These are phyloP conservation scores for Elephas maximus DNA, from an alignment of 2,113 vertebrate genomes.

Conservation along the genomic window DNA sequence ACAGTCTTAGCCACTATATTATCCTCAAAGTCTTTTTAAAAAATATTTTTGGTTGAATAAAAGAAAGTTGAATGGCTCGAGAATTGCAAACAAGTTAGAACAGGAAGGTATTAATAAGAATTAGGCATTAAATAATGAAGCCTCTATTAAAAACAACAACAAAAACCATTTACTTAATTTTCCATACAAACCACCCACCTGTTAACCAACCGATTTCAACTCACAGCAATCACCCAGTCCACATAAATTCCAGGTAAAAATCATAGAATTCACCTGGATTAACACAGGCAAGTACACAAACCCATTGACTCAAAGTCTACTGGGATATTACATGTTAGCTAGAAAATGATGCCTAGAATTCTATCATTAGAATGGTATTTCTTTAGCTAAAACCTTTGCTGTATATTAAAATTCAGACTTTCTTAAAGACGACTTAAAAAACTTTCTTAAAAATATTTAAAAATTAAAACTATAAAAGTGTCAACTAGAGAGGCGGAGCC, in stretches of 20 bases:
- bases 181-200: neutral
- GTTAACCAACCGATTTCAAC: neutral
- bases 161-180: neutral
- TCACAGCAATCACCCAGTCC: neutral
- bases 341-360: neutral
- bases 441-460: no score
- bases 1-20: neutral
- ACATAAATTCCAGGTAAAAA: neutral
- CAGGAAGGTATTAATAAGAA: neutral
- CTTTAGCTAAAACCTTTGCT: neutral
- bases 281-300: neutral
- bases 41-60: neutral
- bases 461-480: no score
- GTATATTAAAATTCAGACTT: neutral
- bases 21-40: neutral
- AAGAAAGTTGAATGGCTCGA: neutral
- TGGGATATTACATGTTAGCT: neutral
- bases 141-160: neutral
- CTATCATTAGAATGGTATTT: neutral
- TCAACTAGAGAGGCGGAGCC: no score
- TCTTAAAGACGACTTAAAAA: neutral
- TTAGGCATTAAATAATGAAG: conserved; percentile 1
- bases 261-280: neutral
- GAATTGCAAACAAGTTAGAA: neutral
- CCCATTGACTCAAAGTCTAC: neutral